These are phyloP conservation scores for Metridium senile DNA, from an alignment of 92 coral and sea anemone genomes.

Conservation along the genomic window DNA sequence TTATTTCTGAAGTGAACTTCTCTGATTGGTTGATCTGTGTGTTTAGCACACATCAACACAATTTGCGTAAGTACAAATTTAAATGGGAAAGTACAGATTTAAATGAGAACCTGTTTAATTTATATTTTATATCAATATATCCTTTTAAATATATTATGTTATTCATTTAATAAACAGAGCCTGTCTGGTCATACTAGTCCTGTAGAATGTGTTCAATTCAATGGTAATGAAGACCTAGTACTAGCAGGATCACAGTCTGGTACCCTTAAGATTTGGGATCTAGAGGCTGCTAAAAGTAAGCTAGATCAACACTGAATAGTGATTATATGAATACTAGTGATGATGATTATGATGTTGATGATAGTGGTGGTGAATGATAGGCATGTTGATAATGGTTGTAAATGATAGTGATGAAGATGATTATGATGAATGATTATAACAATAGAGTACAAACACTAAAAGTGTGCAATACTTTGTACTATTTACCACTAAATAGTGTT, in stretches of 20 bases:
- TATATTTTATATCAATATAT: too few species aligned
- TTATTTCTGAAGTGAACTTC: too few species aligned
- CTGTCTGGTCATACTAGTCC: slow-evolving; percentile 99
- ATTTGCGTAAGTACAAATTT: background rate
- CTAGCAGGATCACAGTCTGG: slow-evolving; percentile 99
- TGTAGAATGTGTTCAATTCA: slow-evolving; percentile 92
- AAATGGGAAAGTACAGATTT: background rate
- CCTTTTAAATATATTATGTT: too few species aligned
- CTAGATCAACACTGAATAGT: background rate
- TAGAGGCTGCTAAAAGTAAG: slow-evolving; percentile 99
- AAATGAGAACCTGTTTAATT: background rate
- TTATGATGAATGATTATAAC: too few species aligned
- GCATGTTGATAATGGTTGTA: too few species aligned
- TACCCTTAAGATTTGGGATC: slow-evolving; percentile 98
- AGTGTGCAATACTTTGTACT: too few species aligned
- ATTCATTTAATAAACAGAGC: slow-evolving; percentile 70
- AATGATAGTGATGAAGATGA: too few species aligned
- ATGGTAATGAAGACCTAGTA: slow-evolving; percentile 91
- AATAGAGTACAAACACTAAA: too few species aligned
- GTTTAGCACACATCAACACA: too few species aligned
- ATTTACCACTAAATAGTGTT: too few species aligned
- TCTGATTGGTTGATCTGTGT: background rate
- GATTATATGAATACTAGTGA: background rate
- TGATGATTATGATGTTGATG: background rate
- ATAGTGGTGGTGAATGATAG: background rate